Evolutionary conservation across 2,797 vertebrate genomes (phyloP).

Genomic region (Pampus argenteus): DNA sequence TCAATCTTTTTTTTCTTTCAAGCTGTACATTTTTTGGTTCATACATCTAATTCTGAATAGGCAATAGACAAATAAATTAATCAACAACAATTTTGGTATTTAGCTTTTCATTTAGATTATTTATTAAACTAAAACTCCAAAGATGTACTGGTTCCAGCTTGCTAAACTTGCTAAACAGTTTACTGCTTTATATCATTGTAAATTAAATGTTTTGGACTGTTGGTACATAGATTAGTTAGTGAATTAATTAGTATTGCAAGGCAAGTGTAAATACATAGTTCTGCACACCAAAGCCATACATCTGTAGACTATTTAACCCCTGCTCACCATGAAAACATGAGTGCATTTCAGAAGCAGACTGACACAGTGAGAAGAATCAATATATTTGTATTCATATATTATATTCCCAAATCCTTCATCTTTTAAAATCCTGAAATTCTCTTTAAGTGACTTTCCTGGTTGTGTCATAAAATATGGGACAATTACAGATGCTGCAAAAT

Average conservation of each 20-base stretch:
- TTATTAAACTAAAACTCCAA: neutral
- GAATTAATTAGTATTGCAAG: neutral
- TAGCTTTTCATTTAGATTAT: too few relatives aligned
- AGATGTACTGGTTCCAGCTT: neutral
- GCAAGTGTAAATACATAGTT: neutral
- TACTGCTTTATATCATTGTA: neutral
- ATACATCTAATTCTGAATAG: neutral
- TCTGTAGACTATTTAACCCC: neutral
- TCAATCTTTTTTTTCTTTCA: too few relatives aligned
- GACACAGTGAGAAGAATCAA: neutral
- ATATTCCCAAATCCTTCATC: neutral
- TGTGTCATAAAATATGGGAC: neutral
- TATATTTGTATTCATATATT: neutral
- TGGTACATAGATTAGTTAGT: neutral
- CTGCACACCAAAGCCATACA: neutral
- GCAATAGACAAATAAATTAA: neutral
- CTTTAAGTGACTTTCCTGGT: slow-evolving; percentile 1
- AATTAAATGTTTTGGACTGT: neutral
- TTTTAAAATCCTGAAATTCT: neutral
- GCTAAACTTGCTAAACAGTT: too few relatives aligned
- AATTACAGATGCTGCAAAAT: neutral
- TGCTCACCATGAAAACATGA: neutral
- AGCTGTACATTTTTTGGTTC: neutral
- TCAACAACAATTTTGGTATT: too few relatives aligned
- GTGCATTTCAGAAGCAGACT: neutral